Evolutionary conservation across 1,140 invertebrate genomes (phyloP), one percentile per base, ranked within the genome.

Genomic region (Drepana arcuata): DNA sequence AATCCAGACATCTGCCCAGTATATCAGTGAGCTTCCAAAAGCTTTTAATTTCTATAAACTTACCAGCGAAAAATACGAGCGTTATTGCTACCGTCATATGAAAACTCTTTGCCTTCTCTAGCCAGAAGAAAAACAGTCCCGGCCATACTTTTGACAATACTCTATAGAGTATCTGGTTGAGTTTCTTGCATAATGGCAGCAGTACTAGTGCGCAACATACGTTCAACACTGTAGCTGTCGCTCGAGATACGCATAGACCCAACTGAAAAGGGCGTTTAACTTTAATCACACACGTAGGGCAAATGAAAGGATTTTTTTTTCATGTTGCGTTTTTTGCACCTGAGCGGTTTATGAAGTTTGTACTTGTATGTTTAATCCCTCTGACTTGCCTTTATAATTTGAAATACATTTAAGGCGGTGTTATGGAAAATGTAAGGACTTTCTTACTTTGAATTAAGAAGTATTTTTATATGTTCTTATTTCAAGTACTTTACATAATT

Each of bases 11-110:
- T n/a, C n/a, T n/a, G n/a, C n/a, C n/a, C n/a, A n/a, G n/a, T n/a
- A n/a, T n/a, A n/a, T n/a, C n/a, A n/a, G n/a, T n/a, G n/a, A n/a
- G n/a, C n/a, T n/a, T n/a, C n/a, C n/a, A n/a, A n/a, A n/a, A n/a
- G n/a, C n/a, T n/a, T n/a, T n/a, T n/a, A n/a, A n/a, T n/a, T n/a
- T n/a, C n/a, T n/a, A n/a, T n/a, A n/a, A 21, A 65, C 69, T 69
- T 48, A 82, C 78, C 71, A 45, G 63, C 68, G 61, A 78, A 79
- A 14, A 66, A 2, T 7, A 74, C 42, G 1, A 82, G 55, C 0
- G 78, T 82, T 6, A 66, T 41, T 1, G 72, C 74, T 14, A 82
- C 68, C 11, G 72, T 79, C 67, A 82, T 82, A 16, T 82, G 77
- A 34, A 74, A 75, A 35, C 67, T 72, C 41, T 82, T 82, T 10